Base-by-base conservation (phyloP, 2,888 invertebrate species). In the Oligia fasciuncula region DNA sequence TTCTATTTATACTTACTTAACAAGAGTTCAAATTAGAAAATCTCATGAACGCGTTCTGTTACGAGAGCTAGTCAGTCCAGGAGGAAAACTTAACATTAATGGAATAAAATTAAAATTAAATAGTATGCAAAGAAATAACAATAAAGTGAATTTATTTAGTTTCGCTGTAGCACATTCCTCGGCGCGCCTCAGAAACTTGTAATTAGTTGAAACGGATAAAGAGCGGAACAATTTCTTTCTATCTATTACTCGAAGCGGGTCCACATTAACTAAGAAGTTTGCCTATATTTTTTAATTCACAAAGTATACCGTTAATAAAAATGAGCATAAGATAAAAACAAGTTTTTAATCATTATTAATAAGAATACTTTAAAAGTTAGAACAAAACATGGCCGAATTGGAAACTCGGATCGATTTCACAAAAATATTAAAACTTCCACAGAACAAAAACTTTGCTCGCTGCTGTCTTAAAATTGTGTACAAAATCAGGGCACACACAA, bases 151-250 rank as follows among this genome's bases (percentile, higher is more conserved):
- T 83, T 86, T 80, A 87, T 81, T 78, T 85, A 87, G 79, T 81
- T 87, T 77, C 76, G 63, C 83, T 74, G 78, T 77, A 82, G 84
- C 88, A 85, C 89, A 89, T 88, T 90, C 91, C 89, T 90, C 71
- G 81, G 80, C 74, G 81, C 73, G 85, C 84, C 84, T 77, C 89
- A 90, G 84, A 80, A 88, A 91, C 86, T 91, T 89, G 89, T 92
- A 92, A 92, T 92, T 92, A 92, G 91, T 91, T 89, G 81, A 87
- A 91, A 88, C 83, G 89, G 89, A 90, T 90, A 91, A 90, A 90
- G 88, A 90, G 84, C 80, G 78, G 85, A 86, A 90, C 84, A 88
- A 88, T 88, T 88, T 88, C 80, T 87, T 87, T 87, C 75, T 77
- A 80, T 76, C 74, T 79, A 78, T 80, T 84, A 82, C 66, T 80